Base-by-base conservation (phyloP, 2,113 vertebrate species). In the Ascaphus truei region DNA sequence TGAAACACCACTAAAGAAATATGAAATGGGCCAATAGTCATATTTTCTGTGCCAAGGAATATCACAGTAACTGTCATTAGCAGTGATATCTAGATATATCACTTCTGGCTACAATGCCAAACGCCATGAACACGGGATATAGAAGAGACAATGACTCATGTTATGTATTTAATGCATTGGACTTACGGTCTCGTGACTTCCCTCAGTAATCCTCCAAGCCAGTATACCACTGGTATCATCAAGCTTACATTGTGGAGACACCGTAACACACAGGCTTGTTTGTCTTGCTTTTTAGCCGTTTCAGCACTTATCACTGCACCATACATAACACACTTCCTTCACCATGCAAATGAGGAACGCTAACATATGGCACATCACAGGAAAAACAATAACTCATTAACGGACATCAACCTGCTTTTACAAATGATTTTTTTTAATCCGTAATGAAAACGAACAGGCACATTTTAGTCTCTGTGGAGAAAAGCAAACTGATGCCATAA, bases 381-480 rank as follows among this genome's bases (percentile, higher is more conserved):
- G 52, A 41, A 68, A 57, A 23, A 48, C 53, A 58, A 58, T 57
- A 33, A 56, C 51, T 26, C 27, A n/a, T 36, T 15, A 64, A 27
- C 47, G 2, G 13, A 7, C 30, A 47, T 47, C 20, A 62, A 23
- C 3, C 41, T 33, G 18, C 11, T n/a, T 2, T 36, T 26, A 34
- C 62, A 51, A 47, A 37, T n/a, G n/a, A n/a, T n/a, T n/a, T n/a
- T n/a, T n/a, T n/a, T n/a, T n/a, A n/a, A n/a, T n/a, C n/a, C n/a
- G n/a, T n/a, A n/a, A n/a, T n/a, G n/a, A n/a, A n/a, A n/a, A n/a
- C n/a, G n/a, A n/a, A n/a, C n/a, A n/a, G n/a, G n/a, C n/a, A n/a
- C n/a, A n/a, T n/a, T n/a, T n/a, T n/a, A n/a, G n/a, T n/a, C n/a
- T n/a, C n/a, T n/a, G n/a, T n/a, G n/a, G n/a, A n/a, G n/a, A n/a